Base-by-base conservation (phyloP, 2,113 vertebrate species). In the Apodemus sylvaticus region DNA sequence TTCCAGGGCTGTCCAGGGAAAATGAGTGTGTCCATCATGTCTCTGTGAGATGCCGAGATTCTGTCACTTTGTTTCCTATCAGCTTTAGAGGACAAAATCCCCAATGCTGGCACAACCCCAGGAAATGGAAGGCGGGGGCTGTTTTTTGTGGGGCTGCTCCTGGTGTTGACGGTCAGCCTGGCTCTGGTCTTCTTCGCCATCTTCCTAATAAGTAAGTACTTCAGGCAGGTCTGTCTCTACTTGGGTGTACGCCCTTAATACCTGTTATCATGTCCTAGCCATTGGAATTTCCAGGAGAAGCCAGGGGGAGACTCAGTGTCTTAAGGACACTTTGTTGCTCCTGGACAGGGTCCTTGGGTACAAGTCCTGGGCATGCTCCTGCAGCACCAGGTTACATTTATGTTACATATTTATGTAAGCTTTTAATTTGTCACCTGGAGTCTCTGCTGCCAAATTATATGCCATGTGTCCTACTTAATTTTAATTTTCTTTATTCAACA, bases 151-250 rank as follows among this genome's bases (percentile, higher is more conserved):
- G 97, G 86, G 42, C 97, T 99, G 94, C 95, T 98, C 70, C 96
- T 98, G 29, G 97, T 97, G 90, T 92, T 99, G 97, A 96, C 98
- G 9, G 0, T 98, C 95, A 98, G 97, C 87, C 95, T 98, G 96
- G 97, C 87, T 0, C 97, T 99, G 96, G 98, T 98, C 94, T 98
- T 98, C 78, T 99, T 98, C 0, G 98, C 98, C 93, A 97, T 99
- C 94, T 98, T 98, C 93, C 97, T 99, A 93, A 98, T 98, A 96
- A 93, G 98, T 99, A 97, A 98, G 98, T 98, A 97, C 94, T 77
- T 19, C 11, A 0, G 12, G 17, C 36, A 29, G 0, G 4, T 19
- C 24, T 70, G 42, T 91, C 36, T 34, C 53, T 24, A 4, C n/a
- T 82, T 26, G 13, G 10, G 2, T 5, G 51, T 24, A 2, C 17